Evolutionary conservation across 2,888 invertebrate species (phyloP), one percentile per base, ranked within the genome.

Genomic region (Strigamia transsilvanica): DNA sequence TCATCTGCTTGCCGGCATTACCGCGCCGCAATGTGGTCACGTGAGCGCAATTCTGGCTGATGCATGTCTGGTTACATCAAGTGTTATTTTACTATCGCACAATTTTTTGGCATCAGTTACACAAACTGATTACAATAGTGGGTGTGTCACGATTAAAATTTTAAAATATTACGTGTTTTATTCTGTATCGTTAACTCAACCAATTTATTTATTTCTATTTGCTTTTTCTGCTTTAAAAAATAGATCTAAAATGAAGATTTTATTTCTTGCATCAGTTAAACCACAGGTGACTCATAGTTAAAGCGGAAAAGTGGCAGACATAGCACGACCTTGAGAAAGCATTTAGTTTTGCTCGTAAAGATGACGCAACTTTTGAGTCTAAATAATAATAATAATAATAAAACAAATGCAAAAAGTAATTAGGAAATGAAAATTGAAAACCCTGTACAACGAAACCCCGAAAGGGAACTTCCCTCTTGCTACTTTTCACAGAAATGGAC

Each of bases 261-360:
- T 18, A 18, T n/a, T 1, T 9, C 0, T 56, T 18, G 1, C 46
- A 10, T 46, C 0, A n/a, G 18, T 2, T 18, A 56, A 56, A 56
- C 21, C 6, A 18, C 56, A 56, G 21, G 56, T 73, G 23, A 73
- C 12, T 73, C 73, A 73, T 73, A 27, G 32, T 3, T 32, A 73
- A 73, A n/a, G 73, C 73, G 73, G 73, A 73, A 73, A 32, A 73
- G 27, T 32, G 27, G 73, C 15, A 73, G 73, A 73, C 73, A 73
- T 73, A 32, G 32, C 2, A 73, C 32, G 73, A 73, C 73, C 73
- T 73, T 73, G 73, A 73, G 73, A 73, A 32, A 27, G 32, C 73
- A 73, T 73, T 73, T 32, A 15, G 27, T 2, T 15, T 61, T 18
- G 13, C 23, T 18, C 9, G 6, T 18, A 27, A 13, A 23, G 4